These are phyloP conservation scores for Hypomesus transpacificus DNA, from an alignment of 2,113 vertebrate species.

Conservation along the genomic window DNA sequence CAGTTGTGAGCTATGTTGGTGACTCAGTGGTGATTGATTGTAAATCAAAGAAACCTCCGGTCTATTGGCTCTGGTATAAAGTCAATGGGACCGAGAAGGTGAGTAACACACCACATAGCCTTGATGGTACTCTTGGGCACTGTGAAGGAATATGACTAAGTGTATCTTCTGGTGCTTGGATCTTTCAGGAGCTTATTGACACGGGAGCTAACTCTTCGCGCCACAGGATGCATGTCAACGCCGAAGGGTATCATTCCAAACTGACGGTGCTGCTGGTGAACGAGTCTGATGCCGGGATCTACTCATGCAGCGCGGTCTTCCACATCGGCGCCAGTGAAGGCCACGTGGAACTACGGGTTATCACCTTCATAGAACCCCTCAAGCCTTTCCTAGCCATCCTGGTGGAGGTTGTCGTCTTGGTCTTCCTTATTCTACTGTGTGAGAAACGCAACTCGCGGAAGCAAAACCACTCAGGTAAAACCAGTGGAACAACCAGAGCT, in stretches of 20 bases:
- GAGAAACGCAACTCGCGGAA: conserved; percentile 70
- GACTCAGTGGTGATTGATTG: conserved; percentile 61
- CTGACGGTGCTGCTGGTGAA: conserved; percentile 72
- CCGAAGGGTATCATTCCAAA: conserved; percentile 16
- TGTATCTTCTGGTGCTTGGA: too few relatives aligned
- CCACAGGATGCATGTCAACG: conserved; percentile 39
- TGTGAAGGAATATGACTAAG: background rate
- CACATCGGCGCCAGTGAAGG: conserved; percentile 51
- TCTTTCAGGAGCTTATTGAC: conserved; percentile 48
- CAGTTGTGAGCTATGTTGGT: conserved; percentile 64
- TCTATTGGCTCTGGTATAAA: conserved; percentile 66
- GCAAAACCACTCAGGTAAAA: conserved; percentile 49
- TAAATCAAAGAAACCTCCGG: conserved; percentile 50
- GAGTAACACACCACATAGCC: background rate
- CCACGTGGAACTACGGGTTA: conserved; percentile 68
- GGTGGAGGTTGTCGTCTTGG: conserved; percentile 75
- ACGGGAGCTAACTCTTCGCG: conserved; percentile 12
- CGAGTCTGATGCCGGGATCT: conserved; percentile 69
- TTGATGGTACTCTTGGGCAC: background rate
- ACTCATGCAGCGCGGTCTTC: conserved; percentile 77
- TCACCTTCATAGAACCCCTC: conserved; percentile 79
- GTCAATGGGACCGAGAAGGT: conserved; percentile 65
- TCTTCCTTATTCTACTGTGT: conserved; percentile 73
- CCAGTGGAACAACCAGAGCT: background rate
- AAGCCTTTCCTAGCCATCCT: conserved; percentile 81